Percentiles rank a stretch among this genome's conserved stretches.
These are phyloP conservation scores for Andricus curvator DNA, from an alignment of 2,888 invertebrate genomes.

Conservation along the genomic window DNA sequence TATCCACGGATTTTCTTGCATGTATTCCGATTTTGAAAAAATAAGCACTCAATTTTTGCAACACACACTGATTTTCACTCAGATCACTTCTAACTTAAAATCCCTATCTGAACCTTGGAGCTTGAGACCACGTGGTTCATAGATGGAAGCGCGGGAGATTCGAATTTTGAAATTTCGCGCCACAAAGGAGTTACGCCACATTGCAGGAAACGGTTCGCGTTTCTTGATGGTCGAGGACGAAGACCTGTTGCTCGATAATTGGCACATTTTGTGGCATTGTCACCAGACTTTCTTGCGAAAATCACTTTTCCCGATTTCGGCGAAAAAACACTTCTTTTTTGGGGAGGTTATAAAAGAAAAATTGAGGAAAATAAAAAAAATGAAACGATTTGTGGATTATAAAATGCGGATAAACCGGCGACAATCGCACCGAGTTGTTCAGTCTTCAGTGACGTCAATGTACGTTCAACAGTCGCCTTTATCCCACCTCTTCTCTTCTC, in stretches of 20 bases:
- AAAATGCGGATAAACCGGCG: slow-evolving; percentile 43
- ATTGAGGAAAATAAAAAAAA: neutral
- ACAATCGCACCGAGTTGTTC: slow-evolving; percentile 41
- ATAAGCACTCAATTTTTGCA: neutral
- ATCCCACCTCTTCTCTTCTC: slow-evolving; percentile 53
- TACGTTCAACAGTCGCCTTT: slow-evolving; percentile 55
- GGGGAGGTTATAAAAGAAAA: neutral
- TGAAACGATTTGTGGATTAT: neutral
- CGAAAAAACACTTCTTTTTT: neutral
- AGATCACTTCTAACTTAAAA: slow-evolving; percentile 30
- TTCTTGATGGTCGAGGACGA: slow-evolving; percentile 1
- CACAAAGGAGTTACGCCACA: slow-evolving; percentile 26
- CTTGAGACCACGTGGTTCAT: slow-evolving; percentile 35
- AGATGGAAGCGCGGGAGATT: slow-evolving; percentile 37
- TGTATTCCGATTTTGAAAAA: neutral
- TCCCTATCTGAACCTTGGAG: slow-evolving; percentile 22
- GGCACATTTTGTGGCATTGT: slow-evolving; percentile 33
- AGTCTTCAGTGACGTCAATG: slow-evolving; percentile 62
- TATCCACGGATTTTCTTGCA: neutral
- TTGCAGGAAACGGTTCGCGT: slow-evolving; percentile 12
- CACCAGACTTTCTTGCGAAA: slow-evolving; percentile 4
- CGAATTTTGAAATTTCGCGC: slow-evolving; percentile 37
- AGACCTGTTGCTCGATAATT: neutral
- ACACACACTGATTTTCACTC: slow-evolving; percentile 7
- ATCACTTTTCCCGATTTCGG: neutral